Conservation (phyloP, 1,140 invertebrate genomes). For the Platyura marginata region DNA sequence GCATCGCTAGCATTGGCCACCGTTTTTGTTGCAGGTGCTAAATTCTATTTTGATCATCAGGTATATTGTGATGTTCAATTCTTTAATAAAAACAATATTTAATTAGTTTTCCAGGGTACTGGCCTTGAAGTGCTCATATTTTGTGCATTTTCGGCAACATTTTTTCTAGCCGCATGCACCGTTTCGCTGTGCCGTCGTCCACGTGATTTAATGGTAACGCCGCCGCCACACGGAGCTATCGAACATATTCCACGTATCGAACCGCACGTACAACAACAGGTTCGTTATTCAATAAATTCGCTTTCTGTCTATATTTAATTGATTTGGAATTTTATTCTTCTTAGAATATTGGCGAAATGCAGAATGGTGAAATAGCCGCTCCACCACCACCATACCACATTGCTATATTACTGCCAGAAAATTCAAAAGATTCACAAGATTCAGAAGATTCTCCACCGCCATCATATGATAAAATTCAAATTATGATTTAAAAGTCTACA, state of each 20-base stretch:
- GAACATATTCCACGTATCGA: background rate
- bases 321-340: background rate
- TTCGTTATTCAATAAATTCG: background rate
- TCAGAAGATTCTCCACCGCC: conserved; percentile 33
- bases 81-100: too few relatives aligned
- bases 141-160: conserved; percentile 38
- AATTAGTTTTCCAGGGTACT: conserved; percentile 41
- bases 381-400: conserved; percentile 38
- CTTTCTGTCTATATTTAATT: background rate
- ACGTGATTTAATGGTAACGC: conserved; percentile 6
- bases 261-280: background rate
- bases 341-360: background rate
- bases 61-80: too few relatives aligned
- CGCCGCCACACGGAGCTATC: background rate
- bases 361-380: conserved; percentile 9
- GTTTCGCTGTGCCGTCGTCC: conserved; percentile 29
- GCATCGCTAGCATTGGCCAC: conserved; percentile 42
- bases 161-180: conserved; percentile 39
- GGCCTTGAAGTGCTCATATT: conserved; percentile 42
- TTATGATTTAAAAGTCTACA: too few relatives aligned
- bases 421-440: conserved; percentile 16
- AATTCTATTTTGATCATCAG: too few relatives aligned
- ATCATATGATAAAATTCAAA: conserved; percentile 37
- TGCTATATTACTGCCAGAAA: conserved; percentile 34
- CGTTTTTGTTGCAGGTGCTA: conserved; percentile 39